phyloP scores from a whole-genome alignment of 2,113 vertebrate species.

The Phainopepla nitens region DNA sequence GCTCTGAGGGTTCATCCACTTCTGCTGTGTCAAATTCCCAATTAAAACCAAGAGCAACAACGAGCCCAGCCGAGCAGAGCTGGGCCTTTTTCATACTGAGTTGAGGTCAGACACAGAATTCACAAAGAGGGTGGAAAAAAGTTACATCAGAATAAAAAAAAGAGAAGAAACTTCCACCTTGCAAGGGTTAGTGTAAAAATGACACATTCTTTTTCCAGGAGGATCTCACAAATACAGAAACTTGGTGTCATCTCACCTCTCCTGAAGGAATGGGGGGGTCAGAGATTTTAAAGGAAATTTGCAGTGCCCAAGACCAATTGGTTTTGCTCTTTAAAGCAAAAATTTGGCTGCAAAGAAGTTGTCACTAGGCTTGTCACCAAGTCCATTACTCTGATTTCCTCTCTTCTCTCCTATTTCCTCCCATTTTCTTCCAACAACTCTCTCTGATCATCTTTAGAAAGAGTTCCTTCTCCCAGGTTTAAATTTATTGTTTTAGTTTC shows the following conservation, averaged over 20 bases:
- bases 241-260: not conserved
- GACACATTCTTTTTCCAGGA: not conserved
- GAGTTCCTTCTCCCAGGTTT: not conserved
- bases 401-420: not conserved
- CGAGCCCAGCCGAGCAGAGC: not conserved
- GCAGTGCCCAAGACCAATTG: not conserved
- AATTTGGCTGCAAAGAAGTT: not conserved
- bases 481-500: not conserved
- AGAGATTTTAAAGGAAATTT: not conserved
- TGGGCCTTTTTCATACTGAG: not conserved
- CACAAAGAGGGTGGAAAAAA: not conserved
- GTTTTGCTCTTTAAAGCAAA: not conserved
- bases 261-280: not conserved
- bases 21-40: not conserved
- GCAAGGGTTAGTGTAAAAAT: slow-evolving; percentile 41
- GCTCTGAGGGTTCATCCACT: not conserved
- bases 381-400: not conserved
- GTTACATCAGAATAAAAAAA: not conserved
- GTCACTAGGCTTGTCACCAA: not conserved
- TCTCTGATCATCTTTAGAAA: not conserved
- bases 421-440: not conserved
- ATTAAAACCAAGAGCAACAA: not conserved
- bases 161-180: not conserved
- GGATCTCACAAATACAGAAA: not conserved
- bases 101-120: not conserved